Evolutionary conservation across 2,888 invertebrate genomes (phyloP).

Genomic region (Lepidocyrtinus sp.): DNA sequence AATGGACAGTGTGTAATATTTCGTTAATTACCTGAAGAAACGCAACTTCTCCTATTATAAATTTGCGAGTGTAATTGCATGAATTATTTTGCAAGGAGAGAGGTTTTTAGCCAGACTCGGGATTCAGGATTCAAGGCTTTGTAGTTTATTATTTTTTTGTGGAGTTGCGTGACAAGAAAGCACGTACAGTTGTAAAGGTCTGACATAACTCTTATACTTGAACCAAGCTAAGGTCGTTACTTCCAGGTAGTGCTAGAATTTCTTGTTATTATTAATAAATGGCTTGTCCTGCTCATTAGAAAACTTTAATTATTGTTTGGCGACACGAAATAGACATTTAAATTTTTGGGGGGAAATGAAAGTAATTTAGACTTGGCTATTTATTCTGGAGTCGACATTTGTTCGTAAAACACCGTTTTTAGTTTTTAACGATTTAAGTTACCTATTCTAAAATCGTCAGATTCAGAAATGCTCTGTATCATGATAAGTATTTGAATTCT

Average conservation of each 20-base stretch:
- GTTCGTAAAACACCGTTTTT: too few species aligned
- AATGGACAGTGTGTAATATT: conserved; percentile 8
- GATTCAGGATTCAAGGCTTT: too few species aligned
- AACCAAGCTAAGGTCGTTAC: not conserved
- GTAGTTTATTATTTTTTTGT: too few species aligned
- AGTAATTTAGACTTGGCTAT: not conserved
- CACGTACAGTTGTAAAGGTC: too few species aligned
- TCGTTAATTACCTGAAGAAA: conserved; percentile 46
- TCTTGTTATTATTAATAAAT: conserved; percentile 3
- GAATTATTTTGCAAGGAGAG: conserved; percentile 1
- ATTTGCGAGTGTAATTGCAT: conserved; percentile 1
- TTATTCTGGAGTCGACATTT: not conserved
- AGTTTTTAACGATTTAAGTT: too few species aligned
- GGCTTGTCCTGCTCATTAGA: not conserved
- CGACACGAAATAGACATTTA: not conserved
- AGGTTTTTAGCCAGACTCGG: too few species aligned
- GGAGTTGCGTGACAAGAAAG: too few species aligned
- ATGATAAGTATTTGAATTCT: too few species aligned
- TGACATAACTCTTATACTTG: too few species aligned
- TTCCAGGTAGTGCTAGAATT: not conserved
- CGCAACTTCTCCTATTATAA: conserved; percentile 43
- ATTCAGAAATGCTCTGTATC: too few species aligned
- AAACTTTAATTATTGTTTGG: not conserved
- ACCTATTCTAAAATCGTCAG: too few species aligned
- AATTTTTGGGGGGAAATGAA: not conserved